Evolutionary conservation across 2,888 invertebrate genomes (phyloP).

Genomic region (Abrostola triplasia): DNA sequence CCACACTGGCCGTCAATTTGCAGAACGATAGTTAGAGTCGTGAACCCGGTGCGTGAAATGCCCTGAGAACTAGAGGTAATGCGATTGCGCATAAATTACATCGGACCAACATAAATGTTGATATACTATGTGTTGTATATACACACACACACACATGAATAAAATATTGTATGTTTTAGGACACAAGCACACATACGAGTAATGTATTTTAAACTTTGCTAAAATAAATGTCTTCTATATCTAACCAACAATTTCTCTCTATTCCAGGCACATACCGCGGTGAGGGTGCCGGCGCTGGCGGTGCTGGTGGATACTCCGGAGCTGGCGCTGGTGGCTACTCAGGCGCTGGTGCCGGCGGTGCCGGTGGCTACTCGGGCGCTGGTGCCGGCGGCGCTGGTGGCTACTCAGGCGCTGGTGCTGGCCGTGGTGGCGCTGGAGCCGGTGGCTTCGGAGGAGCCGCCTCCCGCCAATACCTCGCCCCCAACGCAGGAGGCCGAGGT

Average conservation of each 20-base stretch:
- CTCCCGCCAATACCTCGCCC: constrained; percentile 82
- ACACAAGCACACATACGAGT: too few species aligned
- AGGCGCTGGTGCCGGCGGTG: constrained; percentile 54
- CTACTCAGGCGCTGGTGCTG: constrained; percentile 22
- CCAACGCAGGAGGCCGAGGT: constrained; percentile 76
- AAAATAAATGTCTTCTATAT: too few species aligned
- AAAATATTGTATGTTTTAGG: too few species aligned
- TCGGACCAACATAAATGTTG: constrained; percentile 15
- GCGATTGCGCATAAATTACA: constrained; percentile 35
- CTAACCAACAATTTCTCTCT: constrained; percentile 2
- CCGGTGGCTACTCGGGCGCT: constrained; percentile 56
- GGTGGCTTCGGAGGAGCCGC: constrained; percentile 70
- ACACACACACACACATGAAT: not conserved
- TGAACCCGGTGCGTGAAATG: constrained; percentile 52
- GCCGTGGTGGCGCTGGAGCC: constrained; percentile 48
- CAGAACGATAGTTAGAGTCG: constrained; percentile 24
- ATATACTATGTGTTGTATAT: constrained; percentile 24
- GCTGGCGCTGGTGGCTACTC: constrained; percentile 55
- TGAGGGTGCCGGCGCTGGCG: constrained; percentile 72
- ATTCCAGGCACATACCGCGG: constrained; percentile 82
- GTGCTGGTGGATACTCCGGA: constrained; percentile 42
- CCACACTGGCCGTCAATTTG: constrained; percentile 32
- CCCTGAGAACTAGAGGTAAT: constrained; percentile 43
- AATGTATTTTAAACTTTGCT: too few species aligned
- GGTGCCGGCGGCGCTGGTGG: constrained; percentile 50